phyloP scores from a whole-genome alignment of 2,888 invertebrate species.

The Escarpia spicata region DNA sequence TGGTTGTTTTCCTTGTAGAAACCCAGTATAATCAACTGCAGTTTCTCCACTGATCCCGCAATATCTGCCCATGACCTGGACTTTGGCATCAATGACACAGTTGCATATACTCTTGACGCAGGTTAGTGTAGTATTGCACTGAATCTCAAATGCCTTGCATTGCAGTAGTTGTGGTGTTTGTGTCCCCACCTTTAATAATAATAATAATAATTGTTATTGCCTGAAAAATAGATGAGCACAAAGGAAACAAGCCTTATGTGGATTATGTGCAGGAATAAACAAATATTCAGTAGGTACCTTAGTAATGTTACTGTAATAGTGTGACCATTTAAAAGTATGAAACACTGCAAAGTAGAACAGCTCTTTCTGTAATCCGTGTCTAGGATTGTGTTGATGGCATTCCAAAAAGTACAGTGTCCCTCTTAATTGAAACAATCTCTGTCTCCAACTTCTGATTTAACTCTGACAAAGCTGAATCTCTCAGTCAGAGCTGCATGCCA shows the following conservation, averaged over 20 bases:
- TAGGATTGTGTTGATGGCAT: neutral
- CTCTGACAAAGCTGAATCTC: neutral
- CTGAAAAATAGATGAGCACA: too few species aligned
- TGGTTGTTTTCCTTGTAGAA: neutral
- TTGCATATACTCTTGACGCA: slow-evolving; percentile 67
- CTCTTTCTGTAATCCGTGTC: neutral
- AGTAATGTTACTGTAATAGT: neutral
- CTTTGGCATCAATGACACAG: slow-evolving; percentile 31
- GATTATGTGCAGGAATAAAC: neutral
- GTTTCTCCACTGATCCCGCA: slow-evolving; percentile 27
- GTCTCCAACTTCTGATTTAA: neutral
- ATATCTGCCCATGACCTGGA: slow-evolving; percentile 35
- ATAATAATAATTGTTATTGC: too few species aligned
- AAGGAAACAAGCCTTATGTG: neutral
- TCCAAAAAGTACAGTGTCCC: neutral
- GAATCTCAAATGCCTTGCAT: neutral
- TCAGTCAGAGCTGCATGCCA: neutral
- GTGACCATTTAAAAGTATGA: neutral
- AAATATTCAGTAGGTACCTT: neutral
- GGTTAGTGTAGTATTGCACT: neutral
- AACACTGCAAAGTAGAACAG: neutral
- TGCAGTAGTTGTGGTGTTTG: neutral
- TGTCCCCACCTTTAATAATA: too few species aligned
- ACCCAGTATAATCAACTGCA: neutral
- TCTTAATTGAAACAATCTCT: neutral